Base-by-base conservation (phyloP, 2,113 vertebrate genomes). In the Engystomops pustulosus region DNA sequence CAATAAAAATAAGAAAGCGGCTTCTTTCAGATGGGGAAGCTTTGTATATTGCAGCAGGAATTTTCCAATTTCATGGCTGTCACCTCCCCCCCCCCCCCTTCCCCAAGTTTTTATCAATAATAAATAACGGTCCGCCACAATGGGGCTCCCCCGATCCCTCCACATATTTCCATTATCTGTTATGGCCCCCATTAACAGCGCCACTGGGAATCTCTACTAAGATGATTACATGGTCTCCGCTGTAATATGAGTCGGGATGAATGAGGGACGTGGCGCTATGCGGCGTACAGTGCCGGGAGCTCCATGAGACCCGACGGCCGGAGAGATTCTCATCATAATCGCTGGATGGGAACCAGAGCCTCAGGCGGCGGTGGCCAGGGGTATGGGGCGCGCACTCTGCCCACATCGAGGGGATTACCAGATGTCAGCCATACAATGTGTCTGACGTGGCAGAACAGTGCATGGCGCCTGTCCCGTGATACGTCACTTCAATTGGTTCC, bases 1-100 rank as follows among this genome's bases (percentile, higher is more conserved):
- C 94, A 95, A 94, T 94, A 91, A 94, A 92, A 94, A 94, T 90
- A 92, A 92, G 93, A 92, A 91, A 92, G 92, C 94, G 91, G 65
- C 91, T 86, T 93, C 85, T 94, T 95, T 94, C 93, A 94, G 91
- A 93, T 94, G 90, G 86, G 85, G 92, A 91, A 92, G 93, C 94
- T 94, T 92, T 94, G 94, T 93, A 93, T 93, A 92, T 94, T 93
- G 93, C 89, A 90, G 92, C 91, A 93, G 92, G 94, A 94, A 94
- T 94, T 93, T 92, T 94, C 91, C 89, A 91, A 94, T 95, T 95
- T 95, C 94, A 95, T 86, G 94, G 91, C 90, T 94, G 94, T 94
- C 94, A 89, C 91, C 87, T 86, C 88, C n/a, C n/a, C n/a, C n/a
- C n/a, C n/a, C n/a, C n/a, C n/a, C n/a, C n/a, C 87, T 91, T 87